Conservation (phyloP, 2,888 invertebrate species). For the Thysanoteuthis rhombus region DNA sequence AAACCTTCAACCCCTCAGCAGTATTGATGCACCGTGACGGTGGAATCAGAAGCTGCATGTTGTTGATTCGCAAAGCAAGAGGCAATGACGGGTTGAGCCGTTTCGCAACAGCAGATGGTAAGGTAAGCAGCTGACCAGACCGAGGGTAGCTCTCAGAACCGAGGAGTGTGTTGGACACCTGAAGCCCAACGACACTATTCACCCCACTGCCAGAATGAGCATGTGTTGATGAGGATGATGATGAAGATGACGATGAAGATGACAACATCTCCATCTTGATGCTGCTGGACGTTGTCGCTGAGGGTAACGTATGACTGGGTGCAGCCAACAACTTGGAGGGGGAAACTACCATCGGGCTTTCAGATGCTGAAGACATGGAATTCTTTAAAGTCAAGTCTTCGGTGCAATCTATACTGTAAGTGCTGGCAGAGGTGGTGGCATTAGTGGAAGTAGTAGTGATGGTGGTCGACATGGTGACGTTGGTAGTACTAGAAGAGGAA, state of each 20-base stretch:
- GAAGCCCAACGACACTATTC: not conserved
- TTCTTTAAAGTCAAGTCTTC: not conserved
- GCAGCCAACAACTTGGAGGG: conserved; percentile 31
- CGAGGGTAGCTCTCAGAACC: conserved; percentile 26
- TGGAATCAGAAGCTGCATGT: conserved; percentile 55
- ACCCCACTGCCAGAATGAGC: not conserved
- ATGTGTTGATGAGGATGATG: not conserved
- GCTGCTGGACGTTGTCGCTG: not conserved
- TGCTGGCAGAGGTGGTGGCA: not conserved
- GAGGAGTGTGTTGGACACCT: not conserved
- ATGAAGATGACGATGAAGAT: not conserved
- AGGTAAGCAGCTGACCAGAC: conserved; percentile 55
- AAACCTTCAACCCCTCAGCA: conserved; percentile 54
- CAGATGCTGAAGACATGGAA: not conserved
- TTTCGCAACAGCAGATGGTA: conserved; percentile 54
- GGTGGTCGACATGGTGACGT: not conserved
- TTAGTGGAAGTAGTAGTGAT: not conserved
- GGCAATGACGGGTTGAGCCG: conserved; percentile 54
- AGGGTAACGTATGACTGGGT: not conserved
- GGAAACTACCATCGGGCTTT: not conserved
- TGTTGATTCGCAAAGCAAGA: conserved; percentile 58
- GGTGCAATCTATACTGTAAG: not conserved
- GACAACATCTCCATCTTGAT: not conserved
- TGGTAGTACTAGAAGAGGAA: not conserved
- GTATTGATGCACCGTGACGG: conserved; percentile 58